phyloP scores from a whole-genome alignment of 2,797 vertebrate species.

The Thaleichthys pacificus region DNA sequence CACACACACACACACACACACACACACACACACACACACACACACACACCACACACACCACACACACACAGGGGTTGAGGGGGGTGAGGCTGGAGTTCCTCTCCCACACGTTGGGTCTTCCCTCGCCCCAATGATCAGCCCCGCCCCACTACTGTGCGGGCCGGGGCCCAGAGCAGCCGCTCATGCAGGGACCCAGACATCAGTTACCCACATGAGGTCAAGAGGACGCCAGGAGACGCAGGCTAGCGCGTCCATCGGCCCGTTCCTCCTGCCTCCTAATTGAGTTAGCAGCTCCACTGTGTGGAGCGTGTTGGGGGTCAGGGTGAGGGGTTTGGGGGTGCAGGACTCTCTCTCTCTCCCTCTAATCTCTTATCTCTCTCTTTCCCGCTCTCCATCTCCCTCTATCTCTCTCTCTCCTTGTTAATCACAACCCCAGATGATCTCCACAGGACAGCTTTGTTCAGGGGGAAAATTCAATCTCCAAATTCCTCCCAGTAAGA shows the following conservation, averaged over 20 bases:
- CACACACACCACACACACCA: conserved; percentile 29
- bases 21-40: not conserved
- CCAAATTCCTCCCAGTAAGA: conserved; percentile 53
- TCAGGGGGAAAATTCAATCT: conserved; percentile 46
- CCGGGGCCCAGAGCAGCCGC: conserved; percentile 1
- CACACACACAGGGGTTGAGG: conserved; percentile 3
- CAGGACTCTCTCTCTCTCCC: conserved; percentile 69
- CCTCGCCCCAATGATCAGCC: not conserved
- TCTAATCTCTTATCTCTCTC: conserved; percentile 17
- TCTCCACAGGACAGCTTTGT: conserved; percentile 69
- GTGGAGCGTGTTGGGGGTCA: no score
- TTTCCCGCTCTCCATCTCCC: no score
- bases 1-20: not conserved
- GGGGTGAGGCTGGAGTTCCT: not conserved
- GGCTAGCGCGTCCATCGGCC: conserved; percentile 30
- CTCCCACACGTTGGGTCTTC: conserved; percentile 1
- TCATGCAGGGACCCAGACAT: conserved; percentile 24
- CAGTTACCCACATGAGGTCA: conserved; percentile 48
- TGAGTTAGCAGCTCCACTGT: conserved; percentile 30
- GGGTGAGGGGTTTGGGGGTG: no score
- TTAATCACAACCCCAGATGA: conserved; percentile 72
- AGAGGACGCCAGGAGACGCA: conserved; percentile 32
- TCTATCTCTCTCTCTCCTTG: conserved; percentile 57
- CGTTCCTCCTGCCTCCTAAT: conserved; percentile 33
- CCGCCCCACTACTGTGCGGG: not conserved